phyloP scores from a whole-genome alignment of 2,113 vertebrate species.

The Phalacrocorax brasilianus region DNA sequence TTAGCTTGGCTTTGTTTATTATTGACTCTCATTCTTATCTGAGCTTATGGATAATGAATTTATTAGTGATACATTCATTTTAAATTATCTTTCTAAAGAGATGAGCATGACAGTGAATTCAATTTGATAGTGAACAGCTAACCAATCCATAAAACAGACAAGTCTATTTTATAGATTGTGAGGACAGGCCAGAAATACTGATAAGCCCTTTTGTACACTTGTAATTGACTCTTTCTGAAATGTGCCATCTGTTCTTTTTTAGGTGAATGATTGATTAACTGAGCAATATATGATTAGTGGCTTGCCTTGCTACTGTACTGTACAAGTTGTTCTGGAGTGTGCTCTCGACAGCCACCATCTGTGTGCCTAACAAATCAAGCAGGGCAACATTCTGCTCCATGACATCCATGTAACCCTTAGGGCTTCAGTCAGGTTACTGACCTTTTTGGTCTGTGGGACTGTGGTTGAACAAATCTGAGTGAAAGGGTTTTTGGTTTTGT shows the following conservation, averaged over 20 bases:
- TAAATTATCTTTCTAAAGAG: background rate
- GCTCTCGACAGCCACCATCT: background rate
- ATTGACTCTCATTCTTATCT: background rate
- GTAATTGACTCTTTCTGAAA: background rate
- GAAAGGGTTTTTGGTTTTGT: background rate
- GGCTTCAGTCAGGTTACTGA: background rate
- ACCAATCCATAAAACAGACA: background rate
- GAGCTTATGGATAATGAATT: background rate
- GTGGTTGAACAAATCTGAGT: background rate
- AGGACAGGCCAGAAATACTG: background rate
- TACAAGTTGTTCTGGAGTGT: background rate
- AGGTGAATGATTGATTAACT: conserved; percentile 33
- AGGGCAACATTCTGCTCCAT: background rate
- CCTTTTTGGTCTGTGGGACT: background rate
- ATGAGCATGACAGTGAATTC: background rate
- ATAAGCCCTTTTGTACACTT: background rate
- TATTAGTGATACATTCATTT: background rate
- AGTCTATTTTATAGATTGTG: background rate
- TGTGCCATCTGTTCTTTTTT: conserved; percentile 25
- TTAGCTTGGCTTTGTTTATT: background rate
- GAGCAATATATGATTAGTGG: conserved; percentile 13
- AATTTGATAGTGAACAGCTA: background rate
- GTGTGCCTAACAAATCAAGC: background rate
- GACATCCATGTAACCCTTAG: background rate
- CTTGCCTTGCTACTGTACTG: background rate